Evolutionary conservation across 2,888 invertebrate species (phyloP), one percentile per base, ranked within the genome.

Genomic region (Allacma fusca): DNA sequence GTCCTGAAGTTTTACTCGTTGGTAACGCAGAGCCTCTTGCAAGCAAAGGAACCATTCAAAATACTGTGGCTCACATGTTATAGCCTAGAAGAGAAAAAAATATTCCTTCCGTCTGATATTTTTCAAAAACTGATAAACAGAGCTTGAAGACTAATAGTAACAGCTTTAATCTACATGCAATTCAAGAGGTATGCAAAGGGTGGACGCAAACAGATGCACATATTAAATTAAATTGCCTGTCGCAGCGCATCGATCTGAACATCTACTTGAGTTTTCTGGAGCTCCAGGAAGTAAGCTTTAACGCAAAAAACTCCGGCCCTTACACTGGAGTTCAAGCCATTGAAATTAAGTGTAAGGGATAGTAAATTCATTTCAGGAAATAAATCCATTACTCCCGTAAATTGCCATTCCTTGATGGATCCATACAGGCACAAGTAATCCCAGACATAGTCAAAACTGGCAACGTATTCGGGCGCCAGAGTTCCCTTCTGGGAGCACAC

Each of bases 341-440:
- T 50, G 21, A 71, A 71, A 16, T 28, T 50, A 1, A 71, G 28
- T 19, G 71, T 57, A 1, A 71, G 26, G 12, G 71, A 24, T 12
- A 71, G 43, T 16, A 71, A n/a, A 40, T 71, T 71, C 71, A 71
- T 71, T 19, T 71, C 71, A 4, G 71, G 71, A 24, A 71, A 71
- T 57, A 71, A 44, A 57, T 71, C 43, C 71, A 71, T 71, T 4
- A 50, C 16, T n/a, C 71, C 71, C 2, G 50, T 57, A 26, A 26
- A 44, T 16, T 71, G 40, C 71, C 71, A 71, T 57, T 71, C 71
- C 43, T 57, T 71, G 21, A 71, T 23, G 16, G 26, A 26, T 1
- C 40, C 71, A 28, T 71, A 57, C 26, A 71, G 19, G 23, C 50
- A 69, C 2, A 43, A 9, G 43, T 43, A 43, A 23, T 69, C 40